Base-by-base conservation (phyloP, 2,113 vertebrate genomes). In the Centropus unirufus region DNA sequence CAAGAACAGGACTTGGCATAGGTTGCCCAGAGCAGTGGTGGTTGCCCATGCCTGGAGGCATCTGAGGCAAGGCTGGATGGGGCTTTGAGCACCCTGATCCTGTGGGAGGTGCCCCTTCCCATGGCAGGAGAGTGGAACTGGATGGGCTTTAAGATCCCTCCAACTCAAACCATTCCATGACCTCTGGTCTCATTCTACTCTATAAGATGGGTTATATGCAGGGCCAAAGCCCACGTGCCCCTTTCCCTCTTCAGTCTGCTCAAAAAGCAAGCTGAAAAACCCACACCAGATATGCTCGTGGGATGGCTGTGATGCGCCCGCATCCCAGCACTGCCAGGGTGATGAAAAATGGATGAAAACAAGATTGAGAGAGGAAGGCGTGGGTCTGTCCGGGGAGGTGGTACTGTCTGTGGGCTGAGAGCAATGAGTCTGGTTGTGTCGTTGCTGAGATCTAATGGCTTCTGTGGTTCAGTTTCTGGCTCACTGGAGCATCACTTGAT, bases 241-340 rank as follows among this genome's bases (percentile, higher is more conserved):
- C 52, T n/a, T 39, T 23, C 63, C 27, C 34, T 3, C 0, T 0
- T 9, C 67, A 9, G 34, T 14, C 57, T 74, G 69, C 46, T 34
- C 46, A 51, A 47, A 81, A 81, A 14, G 0, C 32, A 12, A 3
- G 16, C 3, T 1, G 67, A 20, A 64, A 61, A 52, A 8, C 13
- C 32, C 11, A 1, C 1, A 14, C 13, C 61, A 62, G 74, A 59
- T 51, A 3, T 5, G 63, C 44, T 55, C 29, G 54, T 11, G 58
- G 34, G 30, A 12, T 0, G 6, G 30, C 32, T 1, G 5, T 0
- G 0, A 1, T 0, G 2, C 2, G 1, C 51, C 86, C 58, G 61
- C 86, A 46, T 34, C 90, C 57, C 92, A 39, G 59, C 51, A 0
- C 82, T 13, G 69, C 46, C 89, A 64, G 68, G 29, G 44, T 0